These are phyloP conservation scores for Neogobius melanostomus DNA, from an alignment of 2,113 vertebrate genomes.

Conservation along the genomic window DNA sequence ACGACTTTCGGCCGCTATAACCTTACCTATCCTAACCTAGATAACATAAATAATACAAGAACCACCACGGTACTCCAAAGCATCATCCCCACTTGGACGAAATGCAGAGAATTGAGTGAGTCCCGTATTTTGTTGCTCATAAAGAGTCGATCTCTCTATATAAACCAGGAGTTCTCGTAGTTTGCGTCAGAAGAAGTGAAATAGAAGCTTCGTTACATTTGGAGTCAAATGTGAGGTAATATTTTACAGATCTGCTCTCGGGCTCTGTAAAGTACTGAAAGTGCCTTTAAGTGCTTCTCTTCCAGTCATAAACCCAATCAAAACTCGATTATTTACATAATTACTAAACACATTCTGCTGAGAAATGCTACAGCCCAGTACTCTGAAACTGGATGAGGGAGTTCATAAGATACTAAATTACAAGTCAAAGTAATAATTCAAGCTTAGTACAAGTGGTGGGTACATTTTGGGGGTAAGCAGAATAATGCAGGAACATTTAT, in stretches of 20 bases:
- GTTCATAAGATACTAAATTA: no score
- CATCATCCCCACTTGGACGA: no score
- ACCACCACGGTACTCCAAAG: no score
- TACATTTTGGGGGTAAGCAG: no score
- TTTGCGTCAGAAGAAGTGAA: neutral
- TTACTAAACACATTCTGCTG: neutral
- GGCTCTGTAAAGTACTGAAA: conserved; percentile 27
- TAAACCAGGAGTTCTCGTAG: neutral
- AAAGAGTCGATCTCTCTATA: neutral
- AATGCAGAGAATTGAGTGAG: no score
- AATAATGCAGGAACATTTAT: no score
- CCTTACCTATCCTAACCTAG: no score
- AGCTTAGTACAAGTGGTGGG: no score
- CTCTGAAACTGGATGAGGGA: neutral
- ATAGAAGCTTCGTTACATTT: conserved; percentile 8
- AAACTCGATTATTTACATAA: neutral
- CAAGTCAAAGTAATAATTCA: no score
- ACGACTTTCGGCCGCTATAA: no score
- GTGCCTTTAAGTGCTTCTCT: conserved; percentile 55
- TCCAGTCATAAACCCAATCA: conserved; percentile 16
- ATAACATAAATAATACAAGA: no score
- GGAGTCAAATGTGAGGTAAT: conserved; percentile 7
- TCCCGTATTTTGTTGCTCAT: neutral
- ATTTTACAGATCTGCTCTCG: conserved; percentile 5
- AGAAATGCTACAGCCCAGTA: neutral